Percentiles rank a stretch among this genome's conserved stretches.
Conservation (phyloP, 2,888 invertebrate species). For the Conus canariensis region DNA sequence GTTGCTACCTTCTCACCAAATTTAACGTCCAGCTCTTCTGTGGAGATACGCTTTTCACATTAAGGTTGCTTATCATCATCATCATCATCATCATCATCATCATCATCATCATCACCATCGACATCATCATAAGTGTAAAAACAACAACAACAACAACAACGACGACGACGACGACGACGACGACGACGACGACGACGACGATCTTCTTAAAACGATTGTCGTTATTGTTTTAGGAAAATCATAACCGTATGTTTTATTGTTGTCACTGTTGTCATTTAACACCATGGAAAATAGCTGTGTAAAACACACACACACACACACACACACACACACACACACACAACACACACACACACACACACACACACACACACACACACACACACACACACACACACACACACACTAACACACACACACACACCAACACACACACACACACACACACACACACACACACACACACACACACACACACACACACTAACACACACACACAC, state of each 20-base stretch:
- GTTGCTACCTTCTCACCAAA: no score
- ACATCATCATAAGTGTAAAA: no score
- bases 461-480: neutral
- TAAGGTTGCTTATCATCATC: no score
- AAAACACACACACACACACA: neutral
- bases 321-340: neutral
- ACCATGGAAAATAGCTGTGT: no score
- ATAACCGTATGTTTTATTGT: neutral
- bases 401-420: neutral
- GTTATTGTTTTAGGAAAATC: neutral
- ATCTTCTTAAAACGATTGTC: no score
- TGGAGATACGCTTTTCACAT: no score
- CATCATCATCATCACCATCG: no score
- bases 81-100: no score
- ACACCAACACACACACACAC: neutral
- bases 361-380: neutral
- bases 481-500: neutral
- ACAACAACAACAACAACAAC: no score
- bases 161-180: no score
- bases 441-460: conserved; percentile 7
- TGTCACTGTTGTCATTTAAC: neutral
- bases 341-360: neutral
- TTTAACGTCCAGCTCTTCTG: no score
- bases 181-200: no score
- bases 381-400: neutral